These are phyloP conservation scores for Urosaurus nigricauda DNA, from an alignment of 2,797 vertebrate species.

Conservation along the genomic window DNA sequence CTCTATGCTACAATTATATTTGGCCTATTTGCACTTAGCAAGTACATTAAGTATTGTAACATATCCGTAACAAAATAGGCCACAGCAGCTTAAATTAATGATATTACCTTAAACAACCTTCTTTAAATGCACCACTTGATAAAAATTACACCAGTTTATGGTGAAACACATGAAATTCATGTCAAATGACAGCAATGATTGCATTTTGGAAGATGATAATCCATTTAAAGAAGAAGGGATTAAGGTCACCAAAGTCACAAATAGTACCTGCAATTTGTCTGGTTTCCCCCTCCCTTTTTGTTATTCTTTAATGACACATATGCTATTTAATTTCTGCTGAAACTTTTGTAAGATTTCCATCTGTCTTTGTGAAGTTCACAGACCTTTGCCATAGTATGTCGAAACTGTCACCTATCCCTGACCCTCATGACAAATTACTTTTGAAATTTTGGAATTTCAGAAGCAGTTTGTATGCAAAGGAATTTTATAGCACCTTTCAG, in stretches of 20 bases:
- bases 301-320: neutral
- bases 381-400: neutral
- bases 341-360: neutral
- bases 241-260: neutral
- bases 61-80: constrained; percentile 39
- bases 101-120: constrained; percentile 65
- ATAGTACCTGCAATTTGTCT: constrained; percentile 33
- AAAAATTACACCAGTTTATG: constrained; percentile 69
- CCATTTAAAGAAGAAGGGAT: constrained; percentile 12
- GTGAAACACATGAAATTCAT: constrained; percentile 59
- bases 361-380: neutral
- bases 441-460: constrained; percentile 1
- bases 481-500: too few relatives aligned
- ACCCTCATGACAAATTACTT: neutral
- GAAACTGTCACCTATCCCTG: neutral
- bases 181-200: constrained; percentile 70
- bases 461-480: neutral
- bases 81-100: constrained; percentile 67
- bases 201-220: constrained; percentile 57
- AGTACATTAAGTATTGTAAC: constrained; percentile 55
- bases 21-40: constrained; percentile 60
- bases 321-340: neutral
- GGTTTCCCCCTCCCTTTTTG: neutral
- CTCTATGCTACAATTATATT: constrained; percentile 37
- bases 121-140: constrained; percentile 71